Evolutionary conservation across 2,113 vertebrate genomes (phyloP), one percentile per base, ranked within the genome.

Genomic region (Rhabdornis inornatus): DNA sequence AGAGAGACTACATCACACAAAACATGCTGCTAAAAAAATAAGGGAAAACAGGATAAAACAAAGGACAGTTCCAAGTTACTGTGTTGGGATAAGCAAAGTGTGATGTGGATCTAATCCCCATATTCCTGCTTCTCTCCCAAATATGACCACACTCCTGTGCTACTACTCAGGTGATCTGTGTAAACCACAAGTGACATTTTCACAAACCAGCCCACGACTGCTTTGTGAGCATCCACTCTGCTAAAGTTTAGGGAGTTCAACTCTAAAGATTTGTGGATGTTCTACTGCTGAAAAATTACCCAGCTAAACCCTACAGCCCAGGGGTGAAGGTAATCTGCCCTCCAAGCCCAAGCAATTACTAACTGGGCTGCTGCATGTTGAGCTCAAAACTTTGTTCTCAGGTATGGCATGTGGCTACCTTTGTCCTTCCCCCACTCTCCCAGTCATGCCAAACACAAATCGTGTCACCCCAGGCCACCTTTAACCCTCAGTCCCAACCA

Each of bases 41-140:
- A 83, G 47, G 33, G 42, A 59, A 91, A 83, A 74, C 28, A 50
- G 20, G 65, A 71, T 44, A 50, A 86, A 94, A 74, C 69, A 89
- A 69, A 66, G 75, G 17, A 1, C 14, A 64, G 25, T 52, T 87
- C 14, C 50, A 90, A 88, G n/a, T 75, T 53, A n/a, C 28, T 55
- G 39, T 69, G 61, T 42, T 5, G 21, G 2, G 49, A 63, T 77
- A 70, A 86, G 55, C 11, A 21, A 53, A 56, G 17, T 11, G 60
- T 28, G 19, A 47, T 1, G 0, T 20, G 35, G 27, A 9, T 17
- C 25, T 61, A 70, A 76, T 20, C 27, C 33, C 18, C 7, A 8
- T 18, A 56, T 30, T 52, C 27, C 13, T 83, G 11, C 4, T 81
- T 56, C 52, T 74, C 35, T 66, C 27, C 19, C 12, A 60, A 57